A percentile compares a stretch with the other conserved stretches of the same genome.
Evolutionary conservation across 2,113 vertebrate species (phyloP).

Genomic region (Corythoichthys intestinalis): DNA sequence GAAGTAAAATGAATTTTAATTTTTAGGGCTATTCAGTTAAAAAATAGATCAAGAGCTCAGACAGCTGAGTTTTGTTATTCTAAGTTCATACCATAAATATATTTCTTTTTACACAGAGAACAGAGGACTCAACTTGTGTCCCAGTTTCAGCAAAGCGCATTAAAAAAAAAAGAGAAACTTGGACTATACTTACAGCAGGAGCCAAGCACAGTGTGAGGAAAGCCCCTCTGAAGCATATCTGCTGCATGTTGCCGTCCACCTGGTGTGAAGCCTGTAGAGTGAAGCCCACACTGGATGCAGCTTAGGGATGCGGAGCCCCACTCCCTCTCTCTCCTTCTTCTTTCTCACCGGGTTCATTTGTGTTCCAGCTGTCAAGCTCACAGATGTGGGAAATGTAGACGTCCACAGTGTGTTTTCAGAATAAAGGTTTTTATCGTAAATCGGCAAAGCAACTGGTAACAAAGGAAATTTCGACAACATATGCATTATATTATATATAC

Average conservation of each 20-base stretch:
- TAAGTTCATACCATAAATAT: not conserved
- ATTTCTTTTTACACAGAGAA: not conserved
- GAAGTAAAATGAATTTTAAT: too few relatives aligned
- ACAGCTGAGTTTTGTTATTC: not conserved
- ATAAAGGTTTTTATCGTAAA: slow-evolving; percentile 22
- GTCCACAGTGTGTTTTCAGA: slow-evolving; percentile 22
- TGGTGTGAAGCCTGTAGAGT: not conserved
- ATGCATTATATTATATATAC: not conserved
- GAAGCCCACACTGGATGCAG: slow-evolving; percentile 8
- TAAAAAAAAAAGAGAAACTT: not conserved
- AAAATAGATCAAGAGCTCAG: not conserved
- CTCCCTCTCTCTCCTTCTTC: not conserved
- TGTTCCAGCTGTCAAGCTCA: fast-evolving
- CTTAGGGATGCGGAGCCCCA: slow-evolving; percentile 16
- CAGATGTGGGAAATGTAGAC: not conserved
- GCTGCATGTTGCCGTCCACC: slow-evolving; percentile 43
- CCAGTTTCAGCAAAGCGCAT: not conserved
- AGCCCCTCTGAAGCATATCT: slow-evolving; percentile 29
- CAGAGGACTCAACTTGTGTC: not conserved
- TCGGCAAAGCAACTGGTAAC: not conserved
- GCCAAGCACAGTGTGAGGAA: slow-evolving; percentile 42
- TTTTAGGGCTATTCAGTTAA: not conserved
- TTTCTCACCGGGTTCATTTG: slow-evolving; percentile 9
- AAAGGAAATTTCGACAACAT: not conserved
- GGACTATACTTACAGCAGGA: slow-evolving; percentile 55